These are phyloP conservation scores for Neuroterus valhalla DNA, from an alignment of 1,140 invertebrate genomes.

Conservation along the genomic window DNA sequence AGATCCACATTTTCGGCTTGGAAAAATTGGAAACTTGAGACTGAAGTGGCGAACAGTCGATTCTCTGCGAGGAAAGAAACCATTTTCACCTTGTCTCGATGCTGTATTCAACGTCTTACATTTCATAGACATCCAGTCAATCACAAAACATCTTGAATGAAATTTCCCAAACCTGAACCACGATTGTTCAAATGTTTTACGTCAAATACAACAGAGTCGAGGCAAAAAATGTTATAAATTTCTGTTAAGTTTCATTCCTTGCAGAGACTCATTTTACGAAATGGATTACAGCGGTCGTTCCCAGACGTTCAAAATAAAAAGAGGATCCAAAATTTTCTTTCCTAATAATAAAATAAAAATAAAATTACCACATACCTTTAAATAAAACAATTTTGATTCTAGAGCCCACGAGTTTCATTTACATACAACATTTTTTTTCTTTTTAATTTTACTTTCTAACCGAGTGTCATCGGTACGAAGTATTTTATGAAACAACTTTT, in stretches of 20 bases:
- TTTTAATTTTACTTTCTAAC: too few relatives aligned
- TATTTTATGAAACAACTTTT: too few relatives aligned
- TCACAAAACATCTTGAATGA: constrained; percentile 8
- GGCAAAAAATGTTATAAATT: not conserved
- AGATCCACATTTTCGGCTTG: not conserved
- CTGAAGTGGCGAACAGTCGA: not conserved
- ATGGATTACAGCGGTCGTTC: not conserved
- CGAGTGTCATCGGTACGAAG: too few relatives aligned
- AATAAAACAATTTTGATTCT: too few relatives aligned
- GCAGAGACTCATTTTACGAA: not conserved
- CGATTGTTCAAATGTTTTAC: constrained; percentile 4
- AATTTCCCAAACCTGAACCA: not conserved
- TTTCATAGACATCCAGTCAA: not conserved
- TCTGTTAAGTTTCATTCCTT: not conserved
- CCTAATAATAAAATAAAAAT: too few relatives aligned
- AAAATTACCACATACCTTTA: too few relatives aligned
- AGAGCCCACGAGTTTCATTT: too few relatives aligned
- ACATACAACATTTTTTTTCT: too few relatives aligned
- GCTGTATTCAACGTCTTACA: constrained; percentile 3
- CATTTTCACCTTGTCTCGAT: constrained; percentile 7
- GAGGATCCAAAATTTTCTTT: not conserved
- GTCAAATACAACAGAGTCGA: constrained; percentile 18
- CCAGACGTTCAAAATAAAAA: constrained; percentile 3
- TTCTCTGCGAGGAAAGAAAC: not conserved
- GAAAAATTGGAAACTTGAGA: constrained; percentile 17